These are phyloP conservation scores for Endomychus coccineus DNA, from an alignment of 2,888 invertebrate species.

Conservation along the genomic window DNA sequence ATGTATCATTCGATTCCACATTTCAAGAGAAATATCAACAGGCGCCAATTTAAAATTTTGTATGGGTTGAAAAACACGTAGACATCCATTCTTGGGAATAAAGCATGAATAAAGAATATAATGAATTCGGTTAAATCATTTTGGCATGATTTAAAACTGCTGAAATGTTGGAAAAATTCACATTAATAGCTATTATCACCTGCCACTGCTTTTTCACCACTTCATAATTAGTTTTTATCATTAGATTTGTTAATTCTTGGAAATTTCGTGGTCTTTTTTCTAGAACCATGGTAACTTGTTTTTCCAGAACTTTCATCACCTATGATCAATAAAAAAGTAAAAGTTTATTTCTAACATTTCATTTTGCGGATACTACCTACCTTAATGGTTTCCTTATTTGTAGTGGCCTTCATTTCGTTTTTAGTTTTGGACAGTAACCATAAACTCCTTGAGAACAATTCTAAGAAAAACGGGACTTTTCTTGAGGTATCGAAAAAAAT, in stretches of 20 bases:
- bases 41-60: too few relatives aligned
- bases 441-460: conserved; percentile 39
- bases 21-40: too few relatives aligned
- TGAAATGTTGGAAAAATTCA: too few relatives aligned
- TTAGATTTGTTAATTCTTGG: conserved; percentile 30
- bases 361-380: not conserved
- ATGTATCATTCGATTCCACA: too few relatives aligned
- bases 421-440: conserved; percentile 39
- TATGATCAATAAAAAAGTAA: conserved; percentile 16
- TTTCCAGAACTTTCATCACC: conserved; percentile 36
- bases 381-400: too few relatives aligned
- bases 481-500: conserved; percentile 34
- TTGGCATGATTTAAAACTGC: too few relatives aligned
- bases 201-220: conserved; percentile 35
- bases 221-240: conserved; percentile 33
- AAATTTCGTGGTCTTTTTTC: conserved; percentile 34
- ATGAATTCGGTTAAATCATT: too few relatives aligned
- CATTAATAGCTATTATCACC: conserved; percentile 23
- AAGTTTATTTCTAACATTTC: too few relatives aligned
- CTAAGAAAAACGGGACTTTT: conserved; percentile 35
- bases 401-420: conserved; percentile 41
- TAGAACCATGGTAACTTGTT: conserved; percentile 36
- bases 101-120: too few relatives aligned
- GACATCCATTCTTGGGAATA: too few relatives aligned
- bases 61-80: too few relatives aligned